Conservation (phyloP, 1,140 invertebrate species). For the Drosophila azteca region DNA sequence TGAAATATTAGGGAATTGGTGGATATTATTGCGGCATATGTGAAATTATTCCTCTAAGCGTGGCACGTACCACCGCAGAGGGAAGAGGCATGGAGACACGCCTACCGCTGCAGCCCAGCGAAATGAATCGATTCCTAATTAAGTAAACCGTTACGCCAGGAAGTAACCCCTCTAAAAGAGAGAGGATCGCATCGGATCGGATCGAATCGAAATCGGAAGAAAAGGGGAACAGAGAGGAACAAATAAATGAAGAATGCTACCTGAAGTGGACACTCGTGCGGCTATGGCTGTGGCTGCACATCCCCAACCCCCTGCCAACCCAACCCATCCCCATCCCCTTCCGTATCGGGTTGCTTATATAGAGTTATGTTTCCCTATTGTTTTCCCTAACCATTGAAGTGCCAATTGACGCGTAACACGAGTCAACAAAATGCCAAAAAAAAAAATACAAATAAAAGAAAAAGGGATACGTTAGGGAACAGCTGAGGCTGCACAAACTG, state of each 20-base stretch:
- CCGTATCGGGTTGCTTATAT: background rate
- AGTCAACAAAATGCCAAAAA: constrained; percentile 57
- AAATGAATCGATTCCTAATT: constrained; percentile 68
- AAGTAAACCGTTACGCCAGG: constrained; percentile 50
- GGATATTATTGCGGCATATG: constrained; percentile 53
- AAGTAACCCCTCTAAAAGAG: constrained; percentile 10
- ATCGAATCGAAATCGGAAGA: background rate
- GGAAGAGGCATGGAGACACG: constrained; percentile 16
- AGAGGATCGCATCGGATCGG: background rate
- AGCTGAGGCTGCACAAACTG: constrained; percentile 26
- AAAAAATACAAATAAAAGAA: constrained; percentile 27
- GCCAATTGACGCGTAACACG: constrained; percentile 69
- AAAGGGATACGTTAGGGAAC: constrained; percentile 3
- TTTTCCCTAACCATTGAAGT: constrained; percentile 23
- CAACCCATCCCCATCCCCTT: background rate
- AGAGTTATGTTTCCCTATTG: constrained; percentile 1
- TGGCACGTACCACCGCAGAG: constrained; percentile 22
- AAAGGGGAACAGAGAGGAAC: background rate
- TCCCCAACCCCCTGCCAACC: background rate
- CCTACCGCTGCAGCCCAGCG: constrained; percentile 22
- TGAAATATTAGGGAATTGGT: constrained; percentile 28
- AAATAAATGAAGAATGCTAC: constrained; percentile 15
- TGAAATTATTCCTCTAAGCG: constrained; percentile 42
- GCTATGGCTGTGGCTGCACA: background rate
- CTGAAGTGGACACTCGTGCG: constrained; percentile 29